phyloP scores from a whole-genome alignment of 2,888 invertebrate genomes.

The Mellilla xanthometata region DNA sequence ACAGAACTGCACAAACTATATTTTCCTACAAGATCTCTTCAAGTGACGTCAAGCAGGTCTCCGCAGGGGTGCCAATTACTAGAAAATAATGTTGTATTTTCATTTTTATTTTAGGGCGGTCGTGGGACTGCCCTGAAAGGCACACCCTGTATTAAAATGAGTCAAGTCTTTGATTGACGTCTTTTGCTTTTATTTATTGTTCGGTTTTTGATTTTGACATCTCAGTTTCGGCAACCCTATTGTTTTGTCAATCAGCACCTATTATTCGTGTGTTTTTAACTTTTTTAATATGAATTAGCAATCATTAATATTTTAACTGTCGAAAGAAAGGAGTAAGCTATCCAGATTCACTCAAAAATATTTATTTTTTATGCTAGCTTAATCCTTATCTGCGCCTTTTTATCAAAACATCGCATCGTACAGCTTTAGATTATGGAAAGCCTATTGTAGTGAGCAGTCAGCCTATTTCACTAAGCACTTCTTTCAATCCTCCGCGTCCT shows the following conservation, averaged over 20 bases:
- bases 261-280: slow-evolving; percentile 10
- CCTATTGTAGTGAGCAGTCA: slow-evolving; percentile 39
- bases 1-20: slow-evolving; percentile 57
- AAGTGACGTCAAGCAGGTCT: slow-evolving; percentile 72
- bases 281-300: too few species aligned
- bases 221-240: slow-evolving; percentile 46
- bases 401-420: slow-evolving; percentile 2
- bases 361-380: too few species aligned
- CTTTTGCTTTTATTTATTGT: slow-evolving; percentile 62
- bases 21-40: slow-evolving; percentile 77
- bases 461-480: slow-evolving; percentile 34
- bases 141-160: slow-evolving; percentile 72
- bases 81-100: slow-evolving; percentile 77
- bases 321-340: too few species aligned
- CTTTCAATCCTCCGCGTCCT: slow-evolving; percentile 25
- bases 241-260: slow-evolving; percentile 36
- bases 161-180: slow-evolving; percentile 74
- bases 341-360: too few species aligned
- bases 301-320: too few species aligned
- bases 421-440: slow-evolving; percentile 35
- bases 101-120: slow-evolving; percentile 80
- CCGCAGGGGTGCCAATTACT: slow-evolving; percentile 80
- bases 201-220: slow-evolving; percentile 70
- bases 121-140: slow-evolving; percentile 78
- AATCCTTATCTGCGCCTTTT: not conserved